Conservation (phyloP, 2,797 vertebrate genomes). For the Antrozous pallidus region DNA sequence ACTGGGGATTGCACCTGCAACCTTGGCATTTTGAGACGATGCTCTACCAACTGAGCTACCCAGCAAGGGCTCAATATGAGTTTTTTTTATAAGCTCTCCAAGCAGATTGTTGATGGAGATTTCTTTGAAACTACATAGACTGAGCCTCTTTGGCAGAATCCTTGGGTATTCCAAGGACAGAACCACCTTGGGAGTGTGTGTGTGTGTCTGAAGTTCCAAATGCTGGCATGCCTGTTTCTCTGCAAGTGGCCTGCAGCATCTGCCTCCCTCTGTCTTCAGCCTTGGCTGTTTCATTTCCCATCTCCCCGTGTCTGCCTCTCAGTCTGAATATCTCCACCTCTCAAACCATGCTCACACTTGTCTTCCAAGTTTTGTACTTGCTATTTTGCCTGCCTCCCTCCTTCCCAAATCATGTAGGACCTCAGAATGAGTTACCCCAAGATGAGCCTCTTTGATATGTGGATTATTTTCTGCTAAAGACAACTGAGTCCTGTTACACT, state of each 20-base stretch:
- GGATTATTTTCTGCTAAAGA: background rate
- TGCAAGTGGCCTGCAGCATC: background rate
- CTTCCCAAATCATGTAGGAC: background rate
- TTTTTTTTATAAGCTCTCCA: background rate
- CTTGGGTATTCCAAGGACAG: background rate
- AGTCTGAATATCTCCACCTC: background rate
- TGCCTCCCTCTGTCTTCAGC: background rate
- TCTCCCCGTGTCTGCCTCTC: background rate
- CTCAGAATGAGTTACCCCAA: background rate
- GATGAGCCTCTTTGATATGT: background rate
- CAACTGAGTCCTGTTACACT: background rate
- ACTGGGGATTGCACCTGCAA: background rate
- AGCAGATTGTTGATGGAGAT: background rate
- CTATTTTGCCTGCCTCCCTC: background rate
- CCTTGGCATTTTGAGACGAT: background rate
- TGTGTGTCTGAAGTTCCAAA: background rate
- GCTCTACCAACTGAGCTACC: background rate
- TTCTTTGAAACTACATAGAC: background rate
- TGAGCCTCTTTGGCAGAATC: background rate
- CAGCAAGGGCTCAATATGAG: background rate
- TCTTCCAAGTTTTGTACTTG: background rate
- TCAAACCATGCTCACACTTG: background rate
- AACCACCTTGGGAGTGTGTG: too few relatives aligned
- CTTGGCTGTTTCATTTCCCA: background rate
- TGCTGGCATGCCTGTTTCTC: background rate